These are phyloP conservation scores for Laupala kohalensis DNA, from an alignment of 1,140 invertebrate genomes.

Conservation along the genomic window DNA sequence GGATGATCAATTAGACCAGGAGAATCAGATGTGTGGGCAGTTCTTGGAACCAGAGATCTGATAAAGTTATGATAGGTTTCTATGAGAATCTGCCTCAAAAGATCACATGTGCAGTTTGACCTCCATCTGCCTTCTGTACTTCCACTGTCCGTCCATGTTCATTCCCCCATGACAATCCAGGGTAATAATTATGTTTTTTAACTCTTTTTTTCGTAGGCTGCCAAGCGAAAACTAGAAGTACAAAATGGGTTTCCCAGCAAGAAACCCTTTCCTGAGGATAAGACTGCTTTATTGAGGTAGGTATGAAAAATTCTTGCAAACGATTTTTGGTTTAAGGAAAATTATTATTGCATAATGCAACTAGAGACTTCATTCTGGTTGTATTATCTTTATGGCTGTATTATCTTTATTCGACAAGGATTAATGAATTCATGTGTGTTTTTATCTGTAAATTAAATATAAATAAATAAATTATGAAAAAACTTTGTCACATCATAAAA, in stretches of 20 bases:
- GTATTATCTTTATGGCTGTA: background rate
- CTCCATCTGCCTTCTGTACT: no score
- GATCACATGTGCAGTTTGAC: no score
- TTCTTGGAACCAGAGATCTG: background rate
- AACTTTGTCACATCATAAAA: background rate
- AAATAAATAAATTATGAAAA: background rate
- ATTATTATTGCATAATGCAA: background rate
- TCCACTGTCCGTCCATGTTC: no score
- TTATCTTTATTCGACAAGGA: background rate
- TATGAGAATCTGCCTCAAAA: background rate
- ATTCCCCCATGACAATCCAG: background rate
- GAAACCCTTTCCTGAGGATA: slow-evolving; percentile 26
- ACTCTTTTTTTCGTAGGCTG: slow-evolving; percentile 21
- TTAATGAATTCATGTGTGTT: background rate
- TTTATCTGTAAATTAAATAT: background rate
- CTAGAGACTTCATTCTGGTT: background rate
- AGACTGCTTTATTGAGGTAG: slow-evolving; percentile 15
- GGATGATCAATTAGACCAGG: background rate
- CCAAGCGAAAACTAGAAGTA: slow-evolving; percentile 30
- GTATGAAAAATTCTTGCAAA: no score
- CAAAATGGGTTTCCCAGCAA: slow-evolving; percentile 32
- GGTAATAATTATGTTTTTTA: background rate
- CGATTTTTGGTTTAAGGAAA: background rate
- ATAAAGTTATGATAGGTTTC: background rate
- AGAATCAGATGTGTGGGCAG: background rate